Base-by-base conservation (phyloP, 2,797 vertebrate species). In the Hapalemur alaotrensis region DNA sequence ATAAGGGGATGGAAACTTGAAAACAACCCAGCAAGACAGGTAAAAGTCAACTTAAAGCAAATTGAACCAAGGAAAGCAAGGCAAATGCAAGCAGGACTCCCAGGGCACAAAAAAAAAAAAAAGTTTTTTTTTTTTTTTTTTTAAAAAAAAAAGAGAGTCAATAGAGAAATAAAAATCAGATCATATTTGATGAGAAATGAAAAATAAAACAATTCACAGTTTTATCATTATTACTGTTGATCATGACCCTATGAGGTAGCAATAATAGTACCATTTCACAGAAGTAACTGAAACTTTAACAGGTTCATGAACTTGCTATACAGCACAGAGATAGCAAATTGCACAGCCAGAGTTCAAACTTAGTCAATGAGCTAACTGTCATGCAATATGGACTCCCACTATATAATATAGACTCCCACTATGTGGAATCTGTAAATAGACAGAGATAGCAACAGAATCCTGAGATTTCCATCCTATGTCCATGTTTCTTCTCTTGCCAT, bases 121-220 rank as follows among this genome's bases (percentile, higher is more conserved):
- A 72, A 59, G 3, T 4, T 86, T 54, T 65, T 13, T 65, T 32
- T 63, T 63, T 17, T 20, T 48, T 35, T 14, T 67, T 72, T 70
- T 70, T 6, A n/a, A n/a, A n/a, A n/a, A n/a, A n/a, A 43, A 72
- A 72, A 2, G 35, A 32, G 17, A 65, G 18, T 70, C 32, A 59
- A 82, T 57, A 48, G 2, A 82, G 52, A 91, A 75, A 75, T 91
- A 89, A 93, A 96, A 91, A 72, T 79, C 67, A 89, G 32, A 95
- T 48, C 38, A 82, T n/a, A 85, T 78, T 82, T 85, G 70, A 90
- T 78, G 50, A 76, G 75, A 93, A 95, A 85, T 46, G 4, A 35
- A 90, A 13, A 95, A 85, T 79, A 69, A 79, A 95, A 48, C 4
- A 76, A n/a, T 78, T 82, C 84, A 78, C 35, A 75, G 4, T 73